These are phyloP conservation scores for Cotesia glomerata DNA, from an alignment of 1,140 invertebrate genomes.

Conservation along the genomic window DNA sequence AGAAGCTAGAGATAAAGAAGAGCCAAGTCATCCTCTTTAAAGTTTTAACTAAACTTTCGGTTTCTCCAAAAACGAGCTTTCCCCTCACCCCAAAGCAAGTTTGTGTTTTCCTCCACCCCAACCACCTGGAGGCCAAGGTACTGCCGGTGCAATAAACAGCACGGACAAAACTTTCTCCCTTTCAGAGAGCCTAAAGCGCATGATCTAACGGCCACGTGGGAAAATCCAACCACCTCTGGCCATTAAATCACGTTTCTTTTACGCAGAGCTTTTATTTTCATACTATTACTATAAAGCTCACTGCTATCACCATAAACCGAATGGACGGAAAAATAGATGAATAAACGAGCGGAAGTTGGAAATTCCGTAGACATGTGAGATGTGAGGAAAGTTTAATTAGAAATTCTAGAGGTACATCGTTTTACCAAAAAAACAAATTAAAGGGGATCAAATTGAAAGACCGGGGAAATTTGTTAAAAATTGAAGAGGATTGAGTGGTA, in stretches of 20 bases:
- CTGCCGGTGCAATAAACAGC: constrained; percentile 53
- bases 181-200: constrained; percentile 38
- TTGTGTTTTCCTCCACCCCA: constrained; percentile 12
- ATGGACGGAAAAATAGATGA: too few relatives aligned
- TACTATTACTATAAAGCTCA: too few relatives aligned
- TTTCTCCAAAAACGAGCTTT: constrained; percentile 40
- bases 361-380: too few relatives aligned
- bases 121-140: constrained; percentile 49
- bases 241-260: not conserved
- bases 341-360: too few relatives aligned
- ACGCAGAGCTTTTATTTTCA: too few relatives aligned
- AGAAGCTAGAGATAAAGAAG: not conserved
- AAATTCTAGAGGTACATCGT: too few relatives aligned
- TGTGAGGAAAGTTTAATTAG: too few relatives aligned
- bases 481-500: not conserved
- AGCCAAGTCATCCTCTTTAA: constrained; percentile 50
- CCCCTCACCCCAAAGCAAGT: constrained; percentile 27
- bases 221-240: constrained; percentile 42
- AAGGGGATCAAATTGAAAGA: too few relatives aligned
- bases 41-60: constrained; percentile 57
- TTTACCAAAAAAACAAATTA: too few relatives aligned
- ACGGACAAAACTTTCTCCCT: constrained; percentile 47
- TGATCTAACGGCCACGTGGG: constrained; percentile 56
- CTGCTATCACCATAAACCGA: too few relatives aligned
- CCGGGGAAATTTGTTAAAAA: too few relatives aligned